Base-by-base conservation (phyloP, 92 coral and sea anemone species). In the Parazoanthus swiftii region DNA sequence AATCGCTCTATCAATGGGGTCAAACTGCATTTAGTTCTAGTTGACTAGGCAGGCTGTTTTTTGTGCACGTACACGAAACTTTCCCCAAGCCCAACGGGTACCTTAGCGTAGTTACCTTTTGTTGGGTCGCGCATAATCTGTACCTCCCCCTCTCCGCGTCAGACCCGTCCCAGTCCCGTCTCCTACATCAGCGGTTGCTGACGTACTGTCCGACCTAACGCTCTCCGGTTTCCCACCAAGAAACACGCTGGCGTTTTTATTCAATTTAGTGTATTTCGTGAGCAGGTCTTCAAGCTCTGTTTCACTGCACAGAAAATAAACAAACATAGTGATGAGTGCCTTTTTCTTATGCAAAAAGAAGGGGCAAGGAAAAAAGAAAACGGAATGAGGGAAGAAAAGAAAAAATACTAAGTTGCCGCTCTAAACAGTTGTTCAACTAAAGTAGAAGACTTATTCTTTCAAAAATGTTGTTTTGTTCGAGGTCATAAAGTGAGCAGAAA, bases 201-300 rank as follows among this genome's bases (percentile, higher is more conserved):
- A 25, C 36, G 88, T 88, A 79, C 85, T 92, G 72, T 92, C 90
- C 25, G 82, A 85, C 70, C 46, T 83, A 8, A 80, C 74, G 54
- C 86, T 91, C 59, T 94, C 98, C 8, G 95, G 88, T 37, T 91
- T 81, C 29, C 96, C 98, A 33, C 99, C 99, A 42, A 97, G 90
- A 90, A 97, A 97, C 86, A 97, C 98, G 46, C 93, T 95, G 46
- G 97, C 97, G 81, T 94, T 97, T 77, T 95, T 95, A 95, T 95
- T 97, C 59, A 92, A 79, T 79, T 93, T 95, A 43, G 99, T 97
- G 90, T 95, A 97, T 37, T 89, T 88, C 25, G 99, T 97, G 48
- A 97, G 88, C 43, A 97, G 72, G 38, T 97, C 99, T 88, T 97
- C 99, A 66, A 97, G 90, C 80, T 97, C 99, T 63, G 93, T 94